These are phyloP conservation scores for Lethocerus indicus DNA, from an alignment of 1,140 invertebrate genomes.

Conservation along the genomic window DNA sequence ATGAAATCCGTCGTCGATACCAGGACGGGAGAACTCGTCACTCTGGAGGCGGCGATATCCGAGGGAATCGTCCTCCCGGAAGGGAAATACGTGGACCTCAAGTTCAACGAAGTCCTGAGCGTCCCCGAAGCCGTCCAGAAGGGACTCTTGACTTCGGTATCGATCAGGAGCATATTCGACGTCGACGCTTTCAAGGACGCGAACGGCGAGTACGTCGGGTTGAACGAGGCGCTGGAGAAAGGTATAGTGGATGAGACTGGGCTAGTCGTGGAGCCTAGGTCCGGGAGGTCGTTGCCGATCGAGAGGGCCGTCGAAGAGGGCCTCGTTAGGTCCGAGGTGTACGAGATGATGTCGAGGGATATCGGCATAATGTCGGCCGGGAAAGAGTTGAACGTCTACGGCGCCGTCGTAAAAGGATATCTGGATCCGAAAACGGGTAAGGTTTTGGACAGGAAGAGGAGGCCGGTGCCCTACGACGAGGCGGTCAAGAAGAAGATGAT, in stretches of 20 bases:
- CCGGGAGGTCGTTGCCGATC: constrained; percentile 52
- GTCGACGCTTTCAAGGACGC: constrained; percentile 79
- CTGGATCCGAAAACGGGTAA: constrained; percentile 76
- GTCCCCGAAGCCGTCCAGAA: constrained; percentile 60
- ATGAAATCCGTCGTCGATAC: constrained; percentile 59
- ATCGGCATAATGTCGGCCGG: constrained; percentile 59
- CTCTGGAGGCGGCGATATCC: constrained; percentile 65
- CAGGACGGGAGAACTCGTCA: constrained; percentile 60
- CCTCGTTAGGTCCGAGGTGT: constrained; percentile 46
- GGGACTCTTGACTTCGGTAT: constrained; percentile 74
- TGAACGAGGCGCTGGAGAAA: constrained; percentile 67
- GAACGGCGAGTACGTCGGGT: constrained; percentile 60
- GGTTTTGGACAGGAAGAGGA: constrained; percentile 57
- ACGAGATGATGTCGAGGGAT: constrained; percentile 64
- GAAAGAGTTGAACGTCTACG: constrained; percentile 61
- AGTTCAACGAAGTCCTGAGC: constrained; percentile 46
- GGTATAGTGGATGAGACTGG: constrained; percentile 57
- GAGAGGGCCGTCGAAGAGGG: constrained; percentile 23
- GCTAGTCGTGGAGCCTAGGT: constrained; percentile 54
- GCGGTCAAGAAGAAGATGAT: constrained; percentile 72
- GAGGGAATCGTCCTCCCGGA: constrained; percentile 57
- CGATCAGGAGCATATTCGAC: constrained; percentile 77
- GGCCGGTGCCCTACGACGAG: constrained; percentile 63
- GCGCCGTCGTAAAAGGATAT: constrained; percentile 65
- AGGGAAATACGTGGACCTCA: constrained; percentile 50